phyloP scores from a whole-genome alignment of 2,113 vertebrate genomes.

The Xerus inauris region DNA sequence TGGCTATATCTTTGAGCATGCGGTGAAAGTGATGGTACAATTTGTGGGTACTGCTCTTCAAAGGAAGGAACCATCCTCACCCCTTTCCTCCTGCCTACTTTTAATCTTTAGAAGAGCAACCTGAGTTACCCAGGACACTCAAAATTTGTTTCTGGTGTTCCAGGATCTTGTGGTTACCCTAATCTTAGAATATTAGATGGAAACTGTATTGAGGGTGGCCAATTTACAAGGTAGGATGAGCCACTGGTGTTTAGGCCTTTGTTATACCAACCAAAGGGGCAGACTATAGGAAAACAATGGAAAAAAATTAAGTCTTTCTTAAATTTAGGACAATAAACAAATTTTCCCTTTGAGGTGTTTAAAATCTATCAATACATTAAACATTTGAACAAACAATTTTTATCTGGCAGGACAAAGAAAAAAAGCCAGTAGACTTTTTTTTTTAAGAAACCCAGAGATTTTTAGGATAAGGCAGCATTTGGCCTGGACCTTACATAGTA shows the following conservation, averaged over 20 bases:
- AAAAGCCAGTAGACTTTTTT: background rate
- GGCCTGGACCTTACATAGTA: background rate
- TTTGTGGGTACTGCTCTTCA: background rate
- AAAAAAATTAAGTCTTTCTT: background rate
- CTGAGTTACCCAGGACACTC: background rate
- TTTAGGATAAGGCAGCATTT: background rate
- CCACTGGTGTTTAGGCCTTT: background rate
- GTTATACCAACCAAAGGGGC: background rate
- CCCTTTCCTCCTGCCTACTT: background rate
- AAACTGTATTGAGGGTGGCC: background rate
- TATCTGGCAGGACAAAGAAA: background rate
- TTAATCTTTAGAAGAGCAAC: background rate
- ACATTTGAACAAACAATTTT: background rate
- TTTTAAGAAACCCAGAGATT: background rate
- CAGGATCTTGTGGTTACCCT: background rate
- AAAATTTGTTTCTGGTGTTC: background rate
- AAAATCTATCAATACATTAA: background rate
- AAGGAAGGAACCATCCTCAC: background rate
- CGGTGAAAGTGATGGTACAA: background rate
- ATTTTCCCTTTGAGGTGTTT: background rate
- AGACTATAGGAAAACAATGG: background rate
- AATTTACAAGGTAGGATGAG: background rate
- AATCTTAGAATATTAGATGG: background rate
- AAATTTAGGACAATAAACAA: background rate
- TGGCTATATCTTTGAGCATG: background rate